phyloP scores from a whole-genome alignment of 2,888 invertebrate species.

The Hedya salicella region DNA sequence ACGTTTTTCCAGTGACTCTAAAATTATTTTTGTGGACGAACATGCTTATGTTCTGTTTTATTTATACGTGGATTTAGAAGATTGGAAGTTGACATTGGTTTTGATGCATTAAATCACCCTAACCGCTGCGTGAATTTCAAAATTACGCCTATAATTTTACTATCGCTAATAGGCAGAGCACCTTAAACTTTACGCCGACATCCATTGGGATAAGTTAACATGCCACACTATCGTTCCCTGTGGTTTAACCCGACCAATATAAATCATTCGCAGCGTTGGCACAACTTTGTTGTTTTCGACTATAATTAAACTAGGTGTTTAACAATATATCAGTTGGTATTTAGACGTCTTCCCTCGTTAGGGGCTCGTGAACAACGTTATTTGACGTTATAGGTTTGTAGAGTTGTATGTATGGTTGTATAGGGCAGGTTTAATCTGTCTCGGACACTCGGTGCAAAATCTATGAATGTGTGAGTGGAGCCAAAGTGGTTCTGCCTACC shows the following conservation, averaged over 20 bases:
- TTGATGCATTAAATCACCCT: conserved; percentile 24
- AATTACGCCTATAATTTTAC: conserved; percentile 44
- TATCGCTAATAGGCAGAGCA: conserved; percentile 51
- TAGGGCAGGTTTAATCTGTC: conserved; percentile 17
- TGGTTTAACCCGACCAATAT: conserved; percentile 67
- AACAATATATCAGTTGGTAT: conserved; percentile 52
- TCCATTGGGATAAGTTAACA: conserved; percentile 65
- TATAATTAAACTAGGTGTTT: conserved; percentile 69
- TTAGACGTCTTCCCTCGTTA: conserved; percentile 42
- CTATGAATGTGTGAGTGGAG: conserved; percentile 27
- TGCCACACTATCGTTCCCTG: conserved; percentile 63
- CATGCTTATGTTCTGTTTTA: not conserved
- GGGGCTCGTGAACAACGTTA: conserved; percentile 37
- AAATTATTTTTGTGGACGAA: not conserved
- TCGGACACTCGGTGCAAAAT: conserved; percentile 27
- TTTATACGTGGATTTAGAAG: not conserved
- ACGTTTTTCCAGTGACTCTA: not conserved
- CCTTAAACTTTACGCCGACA: conserved; percentile 53
- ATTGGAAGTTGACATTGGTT: conserved; percentile 7
- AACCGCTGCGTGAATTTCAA: conserved; percentile 47
- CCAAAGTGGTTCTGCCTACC: conserved; percentile 22
- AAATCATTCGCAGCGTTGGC: conserved; percentile 68
- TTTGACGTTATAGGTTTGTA: conserved; percentile 28
- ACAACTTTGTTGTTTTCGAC: conserved; percentile 68
- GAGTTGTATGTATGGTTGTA: not conserved